Evolutionary conservation across 2,888 invertebrate genomes (phyloP).

Genomic region (Tipula confusa): DNA sequence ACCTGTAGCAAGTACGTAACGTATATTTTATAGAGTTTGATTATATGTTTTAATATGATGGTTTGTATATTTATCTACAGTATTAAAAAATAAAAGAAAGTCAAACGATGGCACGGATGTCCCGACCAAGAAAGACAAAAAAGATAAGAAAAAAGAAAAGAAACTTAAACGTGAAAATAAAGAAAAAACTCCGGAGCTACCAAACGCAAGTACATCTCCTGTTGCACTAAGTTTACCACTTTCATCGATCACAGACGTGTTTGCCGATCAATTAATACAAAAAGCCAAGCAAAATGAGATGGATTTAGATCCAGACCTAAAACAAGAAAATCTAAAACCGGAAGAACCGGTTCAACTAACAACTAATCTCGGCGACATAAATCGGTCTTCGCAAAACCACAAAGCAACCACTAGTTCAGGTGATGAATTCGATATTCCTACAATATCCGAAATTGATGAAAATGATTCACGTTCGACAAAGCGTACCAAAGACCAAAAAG

Average conservation of each 20-base stretch:
- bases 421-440: constrained; percentile 52
- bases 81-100: constrained; percentile 49
- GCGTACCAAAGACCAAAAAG: constrained; percentile 49
- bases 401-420: constrained; percentile 42
- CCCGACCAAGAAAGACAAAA: constrained; percentile 49
- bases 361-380: constrained; percentile 35
- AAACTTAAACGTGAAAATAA: constrained; percentile 44
- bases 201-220: background rate
- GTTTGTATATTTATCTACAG: constrained; percentile 31
- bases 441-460: constrained; percentile 48
- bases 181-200: constrained; percentile 36
- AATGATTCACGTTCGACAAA: constrained; percentile 37
- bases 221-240: constrained; percentile 42
- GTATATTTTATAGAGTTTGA: constrained; percentile 27
- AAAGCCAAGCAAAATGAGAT: constrained; percentile 48
- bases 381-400: background rate
- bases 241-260: constrained; percentile 59
- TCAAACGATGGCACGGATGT: constrained; percentile 40
- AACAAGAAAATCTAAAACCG: constrained; percentile 40
- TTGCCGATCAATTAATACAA: constrained; percentile 58
- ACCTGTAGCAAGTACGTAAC: constrained; percentile 45
- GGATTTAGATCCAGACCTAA: constrained; percentile 40
- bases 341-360: constrained; percentile 37
- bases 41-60: constrained; percentile 30
- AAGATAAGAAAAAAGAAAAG: constrained; percentile 49